Evolutionary conservation across 1,140 invertebrate genomes (phyloP).

Genomic region (Campodea augens): DNA sequence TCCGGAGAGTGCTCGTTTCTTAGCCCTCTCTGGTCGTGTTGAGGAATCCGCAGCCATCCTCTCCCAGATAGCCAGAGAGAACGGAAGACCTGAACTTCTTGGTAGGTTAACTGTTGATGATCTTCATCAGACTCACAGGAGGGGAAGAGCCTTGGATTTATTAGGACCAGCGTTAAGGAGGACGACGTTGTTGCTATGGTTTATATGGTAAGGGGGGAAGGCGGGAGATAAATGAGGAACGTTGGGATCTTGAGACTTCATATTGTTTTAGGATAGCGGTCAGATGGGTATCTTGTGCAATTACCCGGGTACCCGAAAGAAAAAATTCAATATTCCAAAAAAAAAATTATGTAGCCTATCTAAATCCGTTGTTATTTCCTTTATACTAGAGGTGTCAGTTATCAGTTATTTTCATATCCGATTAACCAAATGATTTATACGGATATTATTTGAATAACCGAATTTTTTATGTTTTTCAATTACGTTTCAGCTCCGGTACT

Average conservation of each 20-base stretch:
- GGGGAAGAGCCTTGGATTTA: slow-evolving; percentile 55
- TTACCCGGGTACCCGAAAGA: too few species aligned
- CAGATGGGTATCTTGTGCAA: too few species aligned
- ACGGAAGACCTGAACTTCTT: slow-evolving; percentile 69
- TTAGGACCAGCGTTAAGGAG: slow-evolving; percentile 56
- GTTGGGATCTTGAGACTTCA: not conserved
- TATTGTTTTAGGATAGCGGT: too few species aligned
- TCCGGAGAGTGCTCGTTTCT: slow-evolving; percentile 77
- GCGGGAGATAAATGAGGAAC: not conserved
- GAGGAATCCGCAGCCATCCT: slow-evolving; percentile 71
- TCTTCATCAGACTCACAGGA: slow-evolving; percentile 28
- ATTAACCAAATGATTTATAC: too few species aligned
- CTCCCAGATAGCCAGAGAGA: slow-evolving; percentile 66
- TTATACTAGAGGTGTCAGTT: too few species aligned
- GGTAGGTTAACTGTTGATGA: slow-evolving; percentile 73
- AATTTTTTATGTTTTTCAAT: too few species aligned
- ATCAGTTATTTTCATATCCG: too few species aligned
- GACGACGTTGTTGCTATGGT: slow-evolving; percentile 75
- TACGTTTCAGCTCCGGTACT: too few species aligned
- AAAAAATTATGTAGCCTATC: too few species aligned
- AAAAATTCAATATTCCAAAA: too few species aligned
- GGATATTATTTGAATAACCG: too few species aligned
- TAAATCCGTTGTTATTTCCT: too few species aligned
- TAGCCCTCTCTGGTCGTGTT: slow-evolving; percentile 61
- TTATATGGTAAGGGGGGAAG: slow-evolving; percentile 63